phyloP scores from a whole-genome alignment of 2,888 invertebrate genomes.

The Oeneis ivallda region DNA sequence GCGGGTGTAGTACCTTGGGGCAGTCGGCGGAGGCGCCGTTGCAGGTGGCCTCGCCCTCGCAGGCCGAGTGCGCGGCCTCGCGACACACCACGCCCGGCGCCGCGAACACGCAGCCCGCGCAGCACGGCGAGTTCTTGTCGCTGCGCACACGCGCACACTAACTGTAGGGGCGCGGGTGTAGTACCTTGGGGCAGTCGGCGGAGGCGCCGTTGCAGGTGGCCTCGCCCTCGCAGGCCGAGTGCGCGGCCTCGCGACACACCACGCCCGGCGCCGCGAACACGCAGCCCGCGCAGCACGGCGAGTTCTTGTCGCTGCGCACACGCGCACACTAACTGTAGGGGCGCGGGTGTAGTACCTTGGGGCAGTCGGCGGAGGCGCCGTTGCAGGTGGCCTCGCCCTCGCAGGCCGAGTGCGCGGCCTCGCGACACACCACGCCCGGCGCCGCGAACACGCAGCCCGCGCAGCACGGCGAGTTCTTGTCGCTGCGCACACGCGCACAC shows the following conservation, averaged over 20 bases:
- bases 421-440: conserved; percentile 91
- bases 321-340: no score
- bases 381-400: conserved; percentile 95
- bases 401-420: conserved; percentile 95
- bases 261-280: conserved; percentile 91
- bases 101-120: conserved; percentile 94
- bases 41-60: conserved; percentile 95
- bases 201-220: conserved; percentile 91
- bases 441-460: conserved; percentile 94
- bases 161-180: no score
- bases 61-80: conserved; percentile 94
- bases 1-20: conserved; percentile 63
- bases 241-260: conserved; percentile 95
- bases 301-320: conserved; percentile 54
- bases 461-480: conserved; percentile 98
- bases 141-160: no score
- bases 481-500: conserved; percentile 78
- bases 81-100: conserved; percentile 91
- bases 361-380: conserved; percentile 82
- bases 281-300: conserved; percentile 91
- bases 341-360: conserved; percentile 66
- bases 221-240: conserved; percentile 95
- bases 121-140: conserved; percentile 68
- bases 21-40: conserved; percentile 85
- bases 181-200: conserved; percentile 75